Evolutionary conservation across 1,140 invertebrate genomes (phyloP).

Genomic region (Atta cephalotes): DNA sequence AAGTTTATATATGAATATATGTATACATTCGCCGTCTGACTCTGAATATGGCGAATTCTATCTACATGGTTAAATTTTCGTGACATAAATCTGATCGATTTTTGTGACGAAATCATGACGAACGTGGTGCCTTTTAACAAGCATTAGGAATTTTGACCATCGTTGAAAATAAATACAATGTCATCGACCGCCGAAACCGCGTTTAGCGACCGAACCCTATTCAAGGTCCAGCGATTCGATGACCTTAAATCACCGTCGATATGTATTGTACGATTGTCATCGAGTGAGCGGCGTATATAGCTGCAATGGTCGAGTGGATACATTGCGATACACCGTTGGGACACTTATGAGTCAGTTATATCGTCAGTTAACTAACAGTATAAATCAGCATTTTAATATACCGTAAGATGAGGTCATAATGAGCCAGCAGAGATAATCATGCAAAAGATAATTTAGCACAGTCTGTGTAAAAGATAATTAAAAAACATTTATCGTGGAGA

Average conservation of each 20-base stretch:
- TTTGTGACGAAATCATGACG: conserved; percentile 13
- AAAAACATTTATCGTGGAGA: neutral
- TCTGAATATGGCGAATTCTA: neutral
- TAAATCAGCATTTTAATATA: conserved; percentile 51
- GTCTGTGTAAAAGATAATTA: neutral
- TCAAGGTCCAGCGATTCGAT: conserved; percentile 55
- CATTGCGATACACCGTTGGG: conserved; percentile 1
- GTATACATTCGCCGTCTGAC: neutral
- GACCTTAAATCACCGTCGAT: conserved; percentile 49
- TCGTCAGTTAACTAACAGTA: conserved; percentile 32
- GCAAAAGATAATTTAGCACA: neutral
- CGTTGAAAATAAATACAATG: conserved; percentile 20
- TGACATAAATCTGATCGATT: conserved; percentile 12
- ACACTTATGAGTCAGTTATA: conserved; percentile 38
- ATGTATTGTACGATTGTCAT: conserved; percentile 48
- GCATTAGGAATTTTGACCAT: neutral
- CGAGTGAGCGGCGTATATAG: neutral
- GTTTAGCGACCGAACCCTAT: conserved; percentile 24
- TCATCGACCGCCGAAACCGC: conserved; percentile 65
- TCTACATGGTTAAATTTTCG: neutral
- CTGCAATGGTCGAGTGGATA: conserved; percentile 22
- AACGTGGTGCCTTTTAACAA: conserved; percentile 1
- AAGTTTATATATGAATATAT: neutral
- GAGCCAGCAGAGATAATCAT: neutral
- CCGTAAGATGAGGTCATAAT: conserved; percentile 38